Evolutionary conservation across 2,113 vertebrate species (phyloP), one percentile per base, ranked within the genome.

Genomic region (Chaetops frenatus): DNA sequence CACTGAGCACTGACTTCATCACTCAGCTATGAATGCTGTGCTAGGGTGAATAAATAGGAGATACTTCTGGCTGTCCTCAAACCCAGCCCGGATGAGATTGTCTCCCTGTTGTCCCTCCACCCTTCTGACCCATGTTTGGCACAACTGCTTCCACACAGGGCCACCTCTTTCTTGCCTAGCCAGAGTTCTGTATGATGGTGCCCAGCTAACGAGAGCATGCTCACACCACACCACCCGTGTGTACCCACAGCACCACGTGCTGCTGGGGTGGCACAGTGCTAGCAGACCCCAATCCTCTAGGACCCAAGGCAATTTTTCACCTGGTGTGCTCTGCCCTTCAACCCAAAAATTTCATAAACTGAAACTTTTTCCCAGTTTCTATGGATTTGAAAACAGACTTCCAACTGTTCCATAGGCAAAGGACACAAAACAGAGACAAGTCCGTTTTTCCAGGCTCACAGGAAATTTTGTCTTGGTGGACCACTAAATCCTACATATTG

Each of bases 401-500:
- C n/a, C 19, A 47, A 5, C 8, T 44, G 1, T 28, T 44, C 61
- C 15, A 31, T 15, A 66, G 28, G 33, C 13, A 33, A 84, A 19
- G 16, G 28, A 48, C 36, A 51, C 11, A 62, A 69, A 90, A 70
- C 1, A 79, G 71, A 91, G 40, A 16, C 42, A 79, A 74, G 27
- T 42, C 15, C 1, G 0, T 66, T 36, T 82, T 64, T 67, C 56
- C 76, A 86, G 60, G 44, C 42, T 86, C 50, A 47, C 65, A 40
- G 53, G 40, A 76, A 84, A 61, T 58, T 79, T 79, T 72, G 36
- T 73, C 87, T 62, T 92, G 91, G 70, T 92, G 73, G 67, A 91
- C 92, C 70, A 72, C 81, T 94, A 76, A 92, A 94, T 86, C 70
- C 70, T 57, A 8, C 42, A 36, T 31, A 78, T 77, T 94, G 94